Conservation (phyloP, 2,797 vertebrate species). For the Epinephelus malabaricus region DNA sequence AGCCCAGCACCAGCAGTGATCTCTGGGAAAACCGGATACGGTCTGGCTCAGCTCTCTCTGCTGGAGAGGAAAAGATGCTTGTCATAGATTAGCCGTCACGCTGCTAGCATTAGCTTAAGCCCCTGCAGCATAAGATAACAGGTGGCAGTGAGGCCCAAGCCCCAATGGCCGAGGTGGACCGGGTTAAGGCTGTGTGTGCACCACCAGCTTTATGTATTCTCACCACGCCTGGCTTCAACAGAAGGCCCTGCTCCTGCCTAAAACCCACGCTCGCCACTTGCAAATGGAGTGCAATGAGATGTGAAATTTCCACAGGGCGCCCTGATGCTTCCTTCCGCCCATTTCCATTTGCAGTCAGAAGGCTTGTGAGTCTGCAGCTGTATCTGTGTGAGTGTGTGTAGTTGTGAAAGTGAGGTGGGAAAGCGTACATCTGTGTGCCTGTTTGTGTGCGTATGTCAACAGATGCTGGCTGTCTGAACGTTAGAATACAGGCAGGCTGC, state of each 20-base stretch:
- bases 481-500: conserved; percentile 58
- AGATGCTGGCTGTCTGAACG: conserved; percentile 77
- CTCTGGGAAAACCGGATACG: conserved; percentile 69
- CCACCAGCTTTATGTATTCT: conserved; percentile 74
- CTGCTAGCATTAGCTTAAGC: conserved; percentile 78
- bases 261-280: conserved; percentile 78
- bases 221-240: conserved; percentile 68
- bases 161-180: conserved; percentile 48
- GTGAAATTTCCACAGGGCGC: conserved; percentile 85
- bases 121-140: conserved; percentile 76
- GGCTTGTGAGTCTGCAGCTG: conserved; percentile 71
- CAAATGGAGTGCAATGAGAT: conserved; percentile 87
- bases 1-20: conserved; percentile 41
- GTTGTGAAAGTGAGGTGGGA: conserved; percentile 42
- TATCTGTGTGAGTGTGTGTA: conserved; percentile 48
- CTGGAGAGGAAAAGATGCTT: conserved; percentile 75
- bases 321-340: conserved; percentile 77
- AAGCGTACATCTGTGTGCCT: conserved; percentile 63
- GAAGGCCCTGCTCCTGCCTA: conserved; percentile 77
- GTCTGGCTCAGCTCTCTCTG: conserved; percentile 61
- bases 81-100: conserved; percentile 79
- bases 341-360: conserved; percentile 80
- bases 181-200: conserved; percentile 58
- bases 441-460: conserved; percentile 65
- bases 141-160: conserved; percentile 70